A percentile compares a stretch with the other conserved stretches of the same genome.
phyloP scores from a whole-genome alignment of 2,797 vertebrate genomes.

The Semotilus atromaculatus region DNA sequence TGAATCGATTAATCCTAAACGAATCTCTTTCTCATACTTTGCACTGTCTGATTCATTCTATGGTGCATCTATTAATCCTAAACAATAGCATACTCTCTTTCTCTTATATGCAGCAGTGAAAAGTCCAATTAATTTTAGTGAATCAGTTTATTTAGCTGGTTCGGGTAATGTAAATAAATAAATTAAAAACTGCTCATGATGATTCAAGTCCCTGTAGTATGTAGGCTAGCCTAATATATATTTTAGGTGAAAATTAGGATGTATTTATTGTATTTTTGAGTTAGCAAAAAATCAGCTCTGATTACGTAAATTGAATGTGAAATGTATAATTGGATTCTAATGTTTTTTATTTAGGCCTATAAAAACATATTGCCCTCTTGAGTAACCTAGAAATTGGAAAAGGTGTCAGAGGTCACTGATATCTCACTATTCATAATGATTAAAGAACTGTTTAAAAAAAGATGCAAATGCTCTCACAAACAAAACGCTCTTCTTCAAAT shows the following conservation, averaged over 20 bases:
- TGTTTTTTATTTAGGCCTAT: not conserved
- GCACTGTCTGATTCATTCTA: not conserved
- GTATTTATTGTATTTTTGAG: slow-evolving; percentile 65
- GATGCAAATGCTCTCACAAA: not conserved
- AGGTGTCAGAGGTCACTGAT: not conserved
- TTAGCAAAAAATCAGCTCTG: slow-evolving; percentile 41
- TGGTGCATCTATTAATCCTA: not conserved
- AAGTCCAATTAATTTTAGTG: not conserved
- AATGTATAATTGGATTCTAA: not conserved
- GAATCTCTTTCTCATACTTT: not conserved
- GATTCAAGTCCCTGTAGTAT: slow-evolving; percentile 32
- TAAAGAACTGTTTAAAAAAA: not conserved
- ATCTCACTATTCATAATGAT: not conserved
- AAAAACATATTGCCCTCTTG: not conserved
- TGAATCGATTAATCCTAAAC: not conserved
- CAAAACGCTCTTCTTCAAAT: not conserved
- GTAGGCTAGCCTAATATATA: no score
- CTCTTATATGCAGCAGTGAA: not conserved
- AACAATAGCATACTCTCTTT: not conserved
- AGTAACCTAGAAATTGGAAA: not conserved
- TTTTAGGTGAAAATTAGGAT: slow-evolving; percentile 45
- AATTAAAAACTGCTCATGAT: not conserved
- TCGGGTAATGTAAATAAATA: not conserved
- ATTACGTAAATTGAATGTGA: not conserved
- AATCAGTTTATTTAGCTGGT: not conserved